Conservation (phyloP, 2,888 invertebrate species). For the Epinotia demarniana region DNA sequence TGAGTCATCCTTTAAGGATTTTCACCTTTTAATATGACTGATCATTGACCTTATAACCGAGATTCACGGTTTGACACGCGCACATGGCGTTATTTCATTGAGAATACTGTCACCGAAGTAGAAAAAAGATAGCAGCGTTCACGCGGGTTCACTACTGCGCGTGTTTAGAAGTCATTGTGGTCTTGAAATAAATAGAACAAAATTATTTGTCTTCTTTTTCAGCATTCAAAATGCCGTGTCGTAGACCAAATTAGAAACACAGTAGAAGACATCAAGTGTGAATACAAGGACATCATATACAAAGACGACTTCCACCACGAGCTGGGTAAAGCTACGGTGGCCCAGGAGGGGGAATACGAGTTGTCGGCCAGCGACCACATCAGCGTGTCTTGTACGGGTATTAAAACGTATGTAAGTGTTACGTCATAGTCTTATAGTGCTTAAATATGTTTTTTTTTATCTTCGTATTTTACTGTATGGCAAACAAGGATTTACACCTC, state of each 20-base stretch:
- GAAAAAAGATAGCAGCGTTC: too few species aligned
- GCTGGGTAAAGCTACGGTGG: neutral
- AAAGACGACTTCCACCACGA: constrained; percentile 3
- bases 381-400: constrained; percentile 16
- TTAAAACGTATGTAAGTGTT: constrained; percentile 6
- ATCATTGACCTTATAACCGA: too few species aligned
- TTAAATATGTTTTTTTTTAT: too few species aligned
- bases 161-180: neutral
- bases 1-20: too few species aligned
- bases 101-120: neutral
- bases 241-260: constrained; percentile 3
- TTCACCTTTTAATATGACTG: too few species aligned
- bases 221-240: constrained; percentile 18
- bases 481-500: too few species aligned
- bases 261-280: neutral
- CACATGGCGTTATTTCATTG: too few species aligned
- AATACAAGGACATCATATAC: constrained; percentile 13
- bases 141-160: too few species aligned
- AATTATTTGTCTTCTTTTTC: neutral
- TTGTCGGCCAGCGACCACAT: constrained; percentile 3
- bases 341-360: neutral
- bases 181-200: too few species aligned
- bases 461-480: too few species aligned
- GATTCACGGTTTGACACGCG: too few species aligned
- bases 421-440: neutral